These are phyloP conservation scores for Strigamia maritima DNA, from an alignment of 2,888 invertebrate genomes.

Conservation along the genomic window DNA sequence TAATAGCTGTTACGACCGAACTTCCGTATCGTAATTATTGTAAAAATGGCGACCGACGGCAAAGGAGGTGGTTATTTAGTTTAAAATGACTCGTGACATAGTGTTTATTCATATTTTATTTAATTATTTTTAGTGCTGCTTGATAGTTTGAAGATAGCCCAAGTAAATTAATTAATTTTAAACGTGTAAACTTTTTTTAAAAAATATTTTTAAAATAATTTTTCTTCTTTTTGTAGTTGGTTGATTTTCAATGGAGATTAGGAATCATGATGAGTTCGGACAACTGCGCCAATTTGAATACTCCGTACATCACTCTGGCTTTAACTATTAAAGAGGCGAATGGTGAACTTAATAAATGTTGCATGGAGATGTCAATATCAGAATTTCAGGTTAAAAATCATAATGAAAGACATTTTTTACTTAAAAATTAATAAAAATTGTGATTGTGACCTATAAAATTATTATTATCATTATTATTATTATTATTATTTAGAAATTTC, in stretches of 20 bases:
- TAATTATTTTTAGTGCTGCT: too few relatives aligned
- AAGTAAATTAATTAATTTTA: too few relatives aligned
- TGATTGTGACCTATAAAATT: too few relatives aligned
- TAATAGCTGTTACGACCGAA: background rate
- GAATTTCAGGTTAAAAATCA: background rate
- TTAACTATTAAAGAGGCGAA: background rate
- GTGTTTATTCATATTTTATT: too few relatives aligned
- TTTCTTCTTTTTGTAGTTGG: background rate
- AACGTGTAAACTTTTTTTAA: background rate
- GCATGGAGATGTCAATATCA: background rate
- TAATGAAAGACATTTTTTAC: background rate
- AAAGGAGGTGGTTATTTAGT: background rate
- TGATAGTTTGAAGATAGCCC: too few relatives aligned
- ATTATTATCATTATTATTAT: too few relatives aligned
- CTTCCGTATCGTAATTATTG: background rate
- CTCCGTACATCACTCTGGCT: background rate
- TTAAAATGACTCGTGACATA: too few relatives aligned
- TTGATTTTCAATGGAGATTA: background rate
- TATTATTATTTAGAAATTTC: too few relatives aligned
- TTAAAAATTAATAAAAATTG: too few relatives aligned
- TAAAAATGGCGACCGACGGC: background rate
- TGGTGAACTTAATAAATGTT: background rate
- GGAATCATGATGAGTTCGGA: constrained; percentile 2
- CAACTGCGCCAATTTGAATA: background rate
- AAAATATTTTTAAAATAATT: background rate